phyloP scores from a whole-genome alignment of 2,113 vertebrate species.

The Cinclus mexicanus region DNA sequence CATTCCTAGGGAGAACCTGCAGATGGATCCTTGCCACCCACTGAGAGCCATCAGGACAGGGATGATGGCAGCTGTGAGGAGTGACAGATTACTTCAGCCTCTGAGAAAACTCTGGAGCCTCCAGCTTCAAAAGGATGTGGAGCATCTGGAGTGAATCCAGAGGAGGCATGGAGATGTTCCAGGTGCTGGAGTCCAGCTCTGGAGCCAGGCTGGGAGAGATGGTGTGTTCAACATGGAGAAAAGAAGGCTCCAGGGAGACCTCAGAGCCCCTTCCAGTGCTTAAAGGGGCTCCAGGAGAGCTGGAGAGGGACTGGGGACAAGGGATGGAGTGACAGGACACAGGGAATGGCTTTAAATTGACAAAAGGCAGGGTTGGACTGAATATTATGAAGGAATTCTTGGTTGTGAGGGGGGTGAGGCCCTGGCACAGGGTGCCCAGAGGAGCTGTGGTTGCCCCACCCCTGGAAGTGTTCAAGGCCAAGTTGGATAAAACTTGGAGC shows the following conservation, averaged over 20 bases:
- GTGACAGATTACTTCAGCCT: background rate
- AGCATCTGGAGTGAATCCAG: background rate
- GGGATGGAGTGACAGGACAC: rapidly evolving
- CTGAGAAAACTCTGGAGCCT: background rate
- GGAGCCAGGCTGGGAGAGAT: background rate
- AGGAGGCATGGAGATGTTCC: background rate
- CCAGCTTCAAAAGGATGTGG: background rate
- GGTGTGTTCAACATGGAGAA: background rate
- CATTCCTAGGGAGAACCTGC: background rate
- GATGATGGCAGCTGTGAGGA: background rate
- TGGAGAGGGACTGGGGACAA: background rate
- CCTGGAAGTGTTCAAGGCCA: background rate
- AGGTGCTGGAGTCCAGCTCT: background rate
- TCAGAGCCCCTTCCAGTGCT: background rate
- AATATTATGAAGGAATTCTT: background rate
- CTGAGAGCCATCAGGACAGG: background rate
- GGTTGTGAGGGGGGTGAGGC: rapidly evolving
- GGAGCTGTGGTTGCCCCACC: background rate
- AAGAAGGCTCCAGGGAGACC: rapidly evolving
- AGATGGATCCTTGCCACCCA: background rate
- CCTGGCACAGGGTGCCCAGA: rapidly evolving
- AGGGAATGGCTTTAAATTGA: background rate
- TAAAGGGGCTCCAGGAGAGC: background rate
- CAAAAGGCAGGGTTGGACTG: background rate
- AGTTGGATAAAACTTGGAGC: rapidly evolving